phyloP scores from a whole-genome alignment of 2,888 invertebrate species.

The Pogonocherus hispidulus region DNA sequence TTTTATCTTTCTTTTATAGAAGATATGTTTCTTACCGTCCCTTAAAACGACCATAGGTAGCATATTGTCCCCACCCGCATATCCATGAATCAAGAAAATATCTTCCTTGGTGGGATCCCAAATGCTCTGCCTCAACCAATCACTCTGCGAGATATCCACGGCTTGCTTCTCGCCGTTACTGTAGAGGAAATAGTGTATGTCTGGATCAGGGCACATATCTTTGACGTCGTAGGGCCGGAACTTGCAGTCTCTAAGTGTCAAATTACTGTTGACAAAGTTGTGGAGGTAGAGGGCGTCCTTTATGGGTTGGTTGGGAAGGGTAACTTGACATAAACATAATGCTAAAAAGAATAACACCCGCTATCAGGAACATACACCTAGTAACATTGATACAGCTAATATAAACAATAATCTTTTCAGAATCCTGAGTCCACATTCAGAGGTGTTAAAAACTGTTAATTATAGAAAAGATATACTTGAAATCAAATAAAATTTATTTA shows the following conservation, averaged over 20 bases:
- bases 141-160: constrained; percentile 74
- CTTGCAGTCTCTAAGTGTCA: constrained; percentile 76
- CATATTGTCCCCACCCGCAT: constrained; percentile 82
- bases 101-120: constrained; percentile 81
- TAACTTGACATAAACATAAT: constrained; percentile 42
- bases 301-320: constrained; percentile 69
- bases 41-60: constrained; percentile 81
- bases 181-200: constrained; percentile 76
- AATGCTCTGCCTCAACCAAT: constrained; percentile 80
- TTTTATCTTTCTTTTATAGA: too few relatives aligned
- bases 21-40: constrained; percentile 73
- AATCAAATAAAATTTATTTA: too few relatives aligned
- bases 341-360: constrained; percentile 41
- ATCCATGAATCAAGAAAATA: constrained; percentile 81
- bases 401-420: too few relatives aligned
- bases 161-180: constrained; percentile 70
- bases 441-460: too few relatives aligned
- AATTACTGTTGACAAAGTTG: constrained; percentile 73
- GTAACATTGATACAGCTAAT: too few relatives aligned
- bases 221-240: constrained; percentile 73
- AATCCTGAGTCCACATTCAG: too few relatives aligned
- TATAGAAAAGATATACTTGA: too few relatives aligned
- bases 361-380: too few relatives aligned
- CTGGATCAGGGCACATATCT: constrained; percentile 81
- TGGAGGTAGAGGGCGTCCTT: constrained; percentile 77